Evolutionary conservation across 2,888 invertebrate genomes (phyloP).

Genomic region (Harpalus rubripes): DNA sequence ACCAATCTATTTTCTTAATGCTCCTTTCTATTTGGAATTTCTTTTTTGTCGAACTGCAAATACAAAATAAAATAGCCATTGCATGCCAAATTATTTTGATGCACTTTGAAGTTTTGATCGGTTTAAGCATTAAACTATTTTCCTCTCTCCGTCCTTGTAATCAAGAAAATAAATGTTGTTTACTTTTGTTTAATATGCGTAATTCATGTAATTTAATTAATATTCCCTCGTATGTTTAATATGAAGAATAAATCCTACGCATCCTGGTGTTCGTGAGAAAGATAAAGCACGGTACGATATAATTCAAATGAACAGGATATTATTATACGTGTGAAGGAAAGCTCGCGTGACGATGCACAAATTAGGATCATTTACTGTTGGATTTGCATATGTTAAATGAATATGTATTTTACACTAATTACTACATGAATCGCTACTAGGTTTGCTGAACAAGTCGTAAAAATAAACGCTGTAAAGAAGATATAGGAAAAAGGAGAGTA

Average conservation of each 20-base stretch:
- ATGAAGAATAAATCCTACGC: not conserved
- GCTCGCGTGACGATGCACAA: slow-evolving; percentile 20
- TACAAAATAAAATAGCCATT: too few species aligned
- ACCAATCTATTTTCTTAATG: too few species aligned
- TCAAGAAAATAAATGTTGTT: too few species aligned
- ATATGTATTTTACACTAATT: slow-evolving; percentile 18
- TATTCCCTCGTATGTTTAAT: not conserved
- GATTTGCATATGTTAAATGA: not conserved
- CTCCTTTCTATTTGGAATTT: too few species aligned
- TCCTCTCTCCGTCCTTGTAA: too few species aligned
- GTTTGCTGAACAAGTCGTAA: not conserved
- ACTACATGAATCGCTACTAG: not conserved
- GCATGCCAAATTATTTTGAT: too few species aligned
- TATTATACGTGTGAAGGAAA: not conserved
- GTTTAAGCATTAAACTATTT: too few species aligned
- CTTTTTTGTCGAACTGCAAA: too few species aligned
- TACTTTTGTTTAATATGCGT: not conserved
- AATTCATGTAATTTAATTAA: not conserved
- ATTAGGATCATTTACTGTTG: slow-evolving; percentile 6
- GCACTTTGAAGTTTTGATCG: too few species aligned
- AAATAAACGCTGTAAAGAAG: not conserved
- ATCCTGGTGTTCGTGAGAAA: not conserved
- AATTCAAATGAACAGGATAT: not conserved
- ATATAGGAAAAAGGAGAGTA: not conserved
- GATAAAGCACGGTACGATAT: not conserved